Percentiles rank a stretch among this genome's conserved stretches.
Evolutionary conservation across 2,797 vertebrate genomes (phyloP).

Genomic region (Oreochromis mossambicus): DNA sequence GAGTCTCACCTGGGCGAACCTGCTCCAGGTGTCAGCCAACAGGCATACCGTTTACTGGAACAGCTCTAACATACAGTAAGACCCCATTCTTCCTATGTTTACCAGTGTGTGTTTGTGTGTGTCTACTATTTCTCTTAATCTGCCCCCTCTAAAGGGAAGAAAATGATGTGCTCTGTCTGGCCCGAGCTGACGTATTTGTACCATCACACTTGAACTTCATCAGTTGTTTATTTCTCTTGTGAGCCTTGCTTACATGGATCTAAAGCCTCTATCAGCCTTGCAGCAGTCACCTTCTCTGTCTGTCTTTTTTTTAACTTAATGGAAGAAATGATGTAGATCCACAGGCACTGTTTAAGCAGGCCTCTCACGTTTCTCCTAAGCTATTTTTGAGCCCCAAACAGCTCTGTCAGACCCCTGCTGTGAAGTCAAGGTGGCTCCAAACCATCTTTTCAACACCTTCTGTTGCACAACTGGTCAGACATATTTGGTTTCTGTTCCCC

Average conservation of each 20-base stretch:
- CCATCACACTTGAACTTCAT: not conserved
- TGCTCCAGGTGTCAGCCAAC: constrained; percentile 78
- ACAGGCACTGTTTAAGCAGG: not conserved
- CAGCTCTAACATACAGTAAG: constrained; percentile 96
- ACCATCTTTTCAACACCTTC: constrained; percentile 17
- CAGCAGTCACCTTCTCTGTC: not conserved
- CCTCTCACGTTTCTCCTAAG: not conserved
- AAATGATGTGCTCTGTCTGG: not conserved
- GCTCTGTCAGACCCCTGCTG: constrained; percentile 8
- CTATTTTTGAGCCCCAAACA: not conserved
- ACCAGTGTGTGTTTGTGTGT: not conserved
- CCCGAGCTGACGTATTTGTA: not conserved
- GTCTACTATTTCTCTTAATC: not conserved
- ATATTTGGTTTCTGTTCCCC: not conserved
- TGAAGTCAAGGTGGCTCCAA: constrained; percentile 25
- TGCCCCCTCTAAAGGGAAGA: not conserved
- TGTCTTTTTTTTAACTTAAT: not conserved
- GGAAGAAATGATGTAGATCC: not conserved
- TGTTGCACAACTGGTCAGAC: not conserved
- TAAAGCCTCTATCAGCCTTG: not conserved
- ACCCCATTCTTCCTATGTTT: not conserved
- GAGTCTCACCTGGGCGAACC: constrained; percentile 78
- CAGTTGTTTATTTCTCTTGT: not conserved
- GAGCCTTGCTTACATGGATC: not conserved
- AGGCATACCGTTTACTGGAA: constrained; percentile 94